Conservation (phyloP, 92 coral and sea anemone genomes). For the Bergia sp. region DNA sequence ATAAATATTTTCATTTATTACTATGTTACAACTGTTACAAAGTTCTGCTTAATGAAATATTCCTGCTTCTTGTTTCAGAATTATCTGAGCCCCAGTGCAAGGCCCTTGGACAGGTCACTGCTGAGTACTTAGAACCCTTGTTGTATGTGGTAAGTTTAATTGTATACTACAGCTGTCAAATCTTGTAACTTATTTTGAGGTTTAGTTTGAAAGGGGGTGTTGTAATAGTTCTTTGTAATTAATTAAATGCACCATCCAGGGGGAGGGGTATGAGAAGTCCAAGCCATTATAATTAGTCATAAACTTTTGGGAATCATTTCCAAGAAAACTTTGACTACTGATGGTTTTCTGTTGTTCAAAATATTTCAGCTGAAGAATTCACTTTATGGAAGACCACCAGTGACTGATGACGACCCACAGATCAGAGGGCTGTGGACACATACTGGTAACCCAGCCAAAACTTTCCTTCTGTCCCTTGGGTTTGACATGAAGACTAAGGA, state of each 20-base stretch:
- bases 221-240: too few species aligned
- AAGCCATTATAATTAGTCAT: too few species aligned
- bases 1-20: too few species aligned
- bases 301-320: too few species aligned
- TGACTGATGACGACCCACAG: slow-evolving; percentile 67
- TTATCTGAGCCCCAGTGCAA: slow-evolving; percentile 72
- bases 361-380: slow-evolving; percentile 68
- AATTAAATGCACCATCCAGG: too few species aligned
- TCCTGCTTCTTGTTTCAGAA: slow-evolving; percentile 43
- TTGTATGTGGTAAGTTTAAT: slow-evolving; percentile 72
- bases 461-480: slow-evolving; percentile 75
- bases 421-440: slow-evolving; percentile 76
- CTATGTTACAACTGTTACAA: neutral
- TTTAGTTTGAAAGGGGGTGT: neutral
- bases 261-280: too few species aligned
- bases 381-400: slow-evolving; percentile 63
- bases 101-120: slow-evolving; percentile 65
- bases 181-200: neutral
- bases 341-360: neutral
- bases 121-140: slow-evolving; percentile 73
- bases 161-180: neutral
- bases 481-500: slow-evolving; percentile 60
- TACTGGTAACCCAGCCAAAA: slow-evolving; percentile 76
- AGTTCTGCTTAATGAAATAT: neutral
- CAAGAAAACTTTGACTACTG: too few species aligned